A percentile compares a stretch with the other conserved stretches of the same genome.
Conservation (phyloP, 2,113 vertebrate species). For the Elaphurus davidianus region DNA sequence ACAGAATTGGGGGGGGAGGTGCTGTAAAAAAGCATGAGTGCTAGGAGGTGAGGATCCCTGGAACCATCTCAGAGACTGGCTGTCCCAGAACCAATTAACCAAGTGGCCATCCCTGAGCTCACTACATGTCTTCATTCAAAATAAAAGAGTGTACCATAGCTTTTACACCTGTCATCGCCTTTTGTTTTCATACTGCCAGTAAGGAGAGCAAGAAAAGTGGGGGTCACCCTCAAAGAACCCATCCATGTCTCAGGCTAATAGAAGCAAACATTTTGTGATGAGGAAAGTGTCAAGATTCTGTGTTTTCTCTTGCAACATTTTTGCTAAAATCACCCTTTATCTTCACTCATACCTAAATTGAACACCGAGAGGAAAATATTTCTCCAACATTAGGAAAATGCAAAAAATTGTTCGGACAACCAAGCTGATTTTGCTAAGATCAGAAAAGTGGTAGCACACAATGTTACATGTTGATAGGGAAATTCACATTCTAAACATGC, state of each 20-base stretch:
- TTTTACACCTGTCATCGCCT: background rate
- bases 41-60: background rate
- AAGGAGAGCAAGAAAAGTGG: background rate
- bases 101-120: background rate
- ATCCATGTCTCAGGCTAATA: background rate
- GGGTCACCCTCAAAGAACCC: background rate
- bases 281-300: background rate
- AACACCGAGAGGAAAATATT: background rate
- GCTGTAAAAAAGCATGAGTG: background rate
- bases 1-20: background rate
- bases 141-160: background rate
- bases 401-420: background rate
- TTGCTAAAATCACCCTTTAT: background rate
- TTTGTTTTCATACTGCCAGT: background rate
- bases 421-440: background rate
- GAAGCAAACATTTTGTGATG: background rate
- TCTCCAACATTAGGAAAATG: background rate
- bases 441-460: background rate
- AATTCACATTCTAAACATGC: background rate
- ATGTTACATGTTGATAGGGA: background rate
- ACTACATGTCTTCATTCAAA: background rate
- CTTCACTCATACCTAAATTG: background rate
- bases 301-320: background rate
- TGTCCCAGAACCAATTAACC: background rate
- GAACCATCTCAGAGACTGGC: background rate